phyloP scores from a whole-genome alignment of 2,113 vertebrate species.

The Hyla sarda region DNA sequence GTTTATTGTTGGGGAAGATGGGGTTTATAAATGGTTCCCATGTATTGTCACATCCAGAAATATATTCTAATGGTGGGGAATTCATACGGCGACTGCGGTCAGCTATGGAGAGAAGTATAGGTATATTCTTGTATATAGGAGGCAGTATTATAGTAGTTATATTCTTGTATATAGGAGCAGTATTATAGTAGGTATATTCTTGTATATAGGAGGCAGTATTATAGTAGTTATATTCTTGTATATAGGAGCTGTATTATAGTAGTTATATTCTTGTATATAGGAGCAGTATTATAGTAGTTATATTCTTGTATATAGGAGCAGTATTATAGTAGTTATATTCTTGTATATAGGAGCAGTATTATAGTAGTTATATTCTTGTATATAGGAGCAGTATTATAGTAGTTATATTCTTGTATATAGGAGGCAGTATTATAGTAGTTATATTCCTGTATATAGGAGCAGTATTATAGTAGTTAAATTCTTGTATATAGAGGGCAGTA shows the following conservation, averaged over 20 bases:
- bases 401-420: too few species aligned
- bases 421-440: too few species aligned
- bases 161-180: not conserved
- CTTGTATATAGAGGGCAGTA: too few species aligned
- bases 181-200: too few species aligned
- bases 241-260: too few species aligned
- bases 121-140: not conserved
- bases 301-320: not conserved
- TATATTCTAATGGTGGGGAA: not conserved
- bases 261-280: not conserved
- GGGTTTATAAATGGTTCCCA: conserved; percentile 6
- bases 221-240: too few species aligned
- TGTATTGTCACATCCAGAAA: not conserved
- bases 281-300: not conserved
- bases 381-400: too few species aligned
- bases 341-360: not conserved
- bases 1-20: not conserved
- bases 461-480: too few species aligned
- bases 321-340: not conserved
- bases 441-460: too few species aligned
- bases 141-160: not conserved
- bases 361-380: too few species aligned
- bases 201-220: too few species aligned
- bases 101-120: not conserved
- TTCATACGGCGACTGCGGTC: not conserved